Evolutionary conservation across 2,888 invertebrate species (phyloP).

Genomic region (Thereva unica): DNA sequence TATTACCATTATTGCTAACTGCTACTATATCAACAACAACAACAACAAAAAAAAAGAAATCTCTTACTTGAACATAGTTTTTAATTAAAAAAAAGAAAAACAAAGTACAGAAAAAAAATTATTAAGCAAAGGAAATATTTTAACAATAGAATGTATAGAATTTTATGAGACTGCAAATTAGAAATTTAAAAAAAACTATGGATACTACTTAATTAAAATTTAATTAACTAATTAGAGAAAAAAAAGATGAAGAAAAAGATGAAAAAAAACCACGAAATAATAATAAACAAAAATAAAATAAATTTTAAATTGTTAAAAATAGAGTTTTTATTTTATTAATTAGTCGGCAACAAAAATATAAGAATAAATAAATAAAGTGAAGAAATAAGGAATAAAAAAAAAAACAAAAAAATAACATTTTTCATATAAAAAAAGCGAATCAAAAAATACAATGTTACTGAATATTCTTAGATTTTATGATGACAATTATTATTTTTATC

Average conservation of each 20-base stretch:
- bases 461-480: too few species aligned
- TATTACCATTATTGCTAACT: neutral
- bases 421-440: too few species aligned
- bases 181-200: slow-evolving; percentile 19
- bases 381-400: too few species aligned
- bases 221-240: neutral
- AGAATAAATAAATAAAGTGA: too few species aligned
- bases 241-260: neutral
- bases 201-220: slow-evolving; percentile 4
- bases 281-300: too few species aligned
- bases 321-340: too few species aligned
- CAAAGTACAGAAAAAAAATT: slow-evolving; percentile 7
- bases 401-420: too few species aligned
- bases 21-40: neutral
- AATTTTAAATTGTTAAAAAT: too few species aligned
- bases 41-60: slow-evolving; percentile 17
- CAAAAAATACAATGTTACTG: too few species aligned
- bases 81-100: slow-evolving; percentile 15
- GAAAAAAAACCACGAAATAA: too few species aligned
- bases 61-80: slow-evolving; percentile 22
- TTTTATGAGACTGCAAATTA: slow-evolving; percentile 39
- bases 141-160: slow-evolving; percentile 35
- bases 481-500: too few species aligned
- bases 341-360: too few species aligned
- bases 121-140: slow-evolving; percentile 23